A percentile compares a stretch with the other conserved stretches of the same genome.
Conservation (phyloP, 2,113 vertebrate species). For the Odocoileus hemionus region DNA sequence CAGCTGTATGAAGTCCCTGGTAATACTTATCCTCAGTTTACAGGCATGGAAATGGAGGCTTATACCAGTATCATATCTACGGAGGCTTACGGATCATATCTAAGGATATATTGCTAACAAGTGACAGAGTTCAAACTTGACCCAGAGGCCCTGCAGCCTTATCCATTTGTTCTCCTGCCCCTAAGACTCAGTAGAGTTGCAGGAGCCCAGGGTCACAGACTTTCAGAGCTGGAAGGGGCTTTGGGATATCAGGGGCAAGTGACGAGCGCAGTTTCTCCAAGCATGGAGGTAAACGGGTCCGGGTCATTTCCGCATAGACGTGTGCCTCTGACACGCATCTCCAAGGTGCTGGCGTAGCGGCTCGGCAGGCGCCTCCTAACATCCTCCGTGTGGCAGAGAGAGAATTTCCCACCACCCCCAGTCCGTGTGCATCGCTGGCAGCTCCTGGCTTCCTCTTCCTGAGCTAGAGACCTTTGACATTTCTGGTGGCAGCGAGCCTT, state of each 20-base stretch:
- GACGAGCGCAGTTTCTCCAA: not conserved
- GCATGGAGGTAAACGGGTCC: not conserved
- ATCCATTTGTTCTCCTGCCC: not conserved
- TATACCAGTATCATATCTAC: not conserved
- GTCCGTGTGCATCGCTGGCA: not conserved
- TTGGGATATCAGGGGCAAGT: not conserved
- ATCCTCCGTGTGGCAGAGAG: not conserved
- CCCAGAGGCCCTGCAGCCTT: not conserved
- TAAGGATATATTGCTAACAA: not conserved
- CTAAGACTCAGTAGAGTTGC: not conserved
- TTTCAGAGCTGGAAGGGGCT: not conserved
- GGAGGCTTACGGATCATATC: not conserved
- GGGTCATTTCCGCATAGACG: not conserved
- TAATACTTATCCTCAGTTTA: not conserved
- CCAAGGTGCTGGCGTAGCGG: fast-evolving
- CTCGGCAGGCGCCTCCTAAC: too few relatives aligned
- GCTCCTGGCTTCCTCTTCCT: not conserved
- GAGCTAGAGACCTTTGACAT: constrained; percentile 1
- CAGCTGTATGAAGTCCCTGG: not conserved
- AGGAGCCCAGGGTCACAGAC: not conserved
- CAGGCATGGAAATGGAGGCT: not conserved
- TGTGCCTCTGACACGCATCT: not conserved
- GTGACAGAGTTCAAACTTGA: not conserved
- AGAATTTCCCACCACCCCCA: not conserved
- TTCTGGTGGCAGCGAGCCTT: not conserved